Evolutionary conservation across 2,113 vertebrate genomes (phyloP), one percentile per base, ranked within the genome.

Genomic region (Crotophaga sulcirostris): DNA sequence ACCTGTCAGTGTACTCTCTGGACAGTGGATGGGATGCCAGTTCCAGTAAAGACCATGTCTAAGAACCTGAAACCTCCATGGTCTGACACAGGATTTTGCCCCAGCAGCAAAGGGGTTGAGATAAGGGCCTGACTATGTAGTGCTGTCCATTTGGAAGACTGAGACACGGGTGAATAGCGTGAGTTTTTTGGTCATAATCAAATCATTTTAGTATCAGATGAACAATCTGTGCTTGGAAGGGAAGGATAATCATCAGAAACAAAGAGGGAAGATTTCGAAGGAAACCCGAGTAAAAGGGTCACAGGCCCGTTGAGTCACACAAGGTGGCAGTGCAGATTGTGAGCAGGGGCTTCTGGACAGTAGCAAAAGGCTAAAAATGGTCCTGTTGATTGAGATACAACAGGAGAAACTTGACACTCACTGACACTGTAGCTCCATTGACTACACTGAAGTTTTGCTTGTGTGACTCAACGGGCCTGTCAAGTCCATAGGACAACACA

Each of bases 321-420:
- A 78, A 96, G 97, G 93, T 96, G 97, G 96, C 97, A 97, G 93
- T 97, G 90, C 91, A 97, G 96, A 78, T 96, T 94, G 68, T 19
- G 90, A 91, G 44, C 68, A n/a, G 87, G 89, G 95, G 28, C 10
- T 47, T 60, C 74, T 64, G 83, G 82, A 62, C 77, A 8, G 3
- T 0, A 72, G 72, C 44, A 54, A 87, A 67, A 67, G 49, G 44
- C 19, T 86, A 88, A 96, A 88, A 94, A 95, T 86, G 94, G 21
- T 66, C 31, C 29, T 10, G 10, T 24, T 7, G 51, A 52, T 56
- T 52, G 56, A 36, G 62, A 58, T 15, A 67, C 38, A 47, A 7
- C 13, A 2, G 69, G 45, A 73, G 66, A 58, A 58, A 49, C 17
- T 6, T 17, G 69, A 38, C 31, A 29, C 13, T 29, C 2, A 1